Conservation (phyloP, 2,113 vertebrate genomes). For the Mesitornis unicolor region DNA sequence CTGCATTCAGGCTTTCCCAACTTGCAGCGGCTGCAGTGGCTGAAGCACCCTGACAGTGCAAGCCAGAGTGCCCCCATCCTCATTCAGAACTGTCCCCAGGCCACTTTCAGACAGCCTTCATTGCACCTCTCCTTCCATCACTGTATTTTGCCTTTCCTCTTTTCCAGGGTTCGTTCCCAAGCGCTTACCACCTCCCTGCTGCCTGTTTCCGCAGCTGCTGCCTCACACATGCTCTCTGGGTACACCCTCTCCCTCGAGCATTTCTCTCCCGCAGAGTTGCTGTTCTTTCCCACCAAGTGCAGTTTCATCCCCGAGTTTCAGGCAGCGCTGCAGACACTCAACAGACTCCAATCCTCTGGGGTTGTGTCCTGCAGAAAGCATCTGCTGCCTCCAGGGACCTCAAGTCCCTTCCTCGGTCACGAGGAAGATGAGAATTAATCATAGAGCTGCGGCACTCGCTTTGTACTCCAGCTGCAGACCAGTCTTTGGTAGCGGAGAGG, state of each 20-base stretch:
- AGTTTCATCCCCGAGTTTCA: background rate
- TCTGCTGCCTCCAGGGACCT: background rate
- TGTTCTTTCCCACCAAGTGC: constrained; percentile 25
- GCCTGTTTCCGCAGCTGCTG: constrained; percentile 28
- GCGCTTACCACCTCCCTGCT: background rate
- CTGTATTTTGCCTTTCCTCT: background rate
- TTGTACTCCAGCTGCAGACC: background rate
- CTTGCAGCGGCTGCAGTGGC: background rate
- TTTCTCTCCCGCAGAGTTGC: background rate
- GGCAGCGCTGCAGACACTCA: background rate
- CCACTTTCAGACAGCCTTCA: background rate
- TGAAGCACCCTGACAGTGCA: background rate
- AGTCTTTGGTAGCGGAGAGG: background rate
- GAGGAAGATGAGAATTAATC: background rate
- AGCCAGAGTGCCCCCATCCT: background rate
- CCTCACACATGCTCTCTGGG: background rate
- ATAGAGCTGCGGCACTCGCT: background rate
- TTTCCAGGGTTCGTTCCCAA: background rate
- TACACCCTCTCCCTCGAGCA: constrained; percentile 31
- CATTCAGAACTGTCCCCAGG: background rate
- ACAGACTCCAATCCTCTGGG: background rate
- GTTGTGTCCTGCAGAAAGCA: background rate
- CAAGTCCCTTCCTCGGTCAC: background rate
- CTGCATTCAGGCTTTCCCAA: background rate
- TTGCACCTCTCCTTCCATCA: background rate